These are phyloP conservation scores for Macrotis lagotis DNA, from an alignment of 2,113 vertebrate species.

Conservation along the genomic window DNA sequence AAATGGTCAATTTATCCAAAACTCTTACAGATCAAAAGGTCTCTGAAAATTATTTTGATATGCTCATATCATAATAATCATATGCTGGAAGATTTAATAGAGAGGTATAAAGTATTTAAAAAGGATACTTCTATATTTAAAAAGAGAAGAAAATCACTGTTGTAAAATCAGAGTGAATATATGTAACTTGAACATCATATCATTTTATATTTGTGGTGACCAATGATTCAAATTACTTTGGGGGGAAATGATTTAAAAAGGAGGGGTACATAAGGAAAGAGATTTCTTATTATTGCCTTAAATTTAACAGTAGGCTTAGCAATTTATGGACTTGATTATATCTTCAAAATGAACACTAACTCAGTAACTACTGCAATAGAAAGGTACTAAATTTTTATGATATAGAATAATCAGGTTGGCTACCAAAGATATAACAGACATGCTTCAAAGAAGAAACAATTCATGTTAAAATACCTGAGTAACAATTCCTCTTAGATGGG, in stretches of 20 bases:
- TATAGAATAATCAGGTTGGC: slow-evolving; percentile 74
- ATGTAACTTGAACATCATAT: slow-evolving; percentile 50
- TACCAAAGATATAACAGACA: slow-evolving; percentile 71
- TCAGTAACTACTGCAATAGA: slow-evolving; percentile 77
- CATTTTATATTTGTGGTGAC: slow-evolving; percentile 58
- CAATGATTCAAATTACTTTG: slow-evolving; percentile 71
- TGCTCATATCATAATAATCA: background rate
- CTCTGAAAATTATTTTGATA: background rate
- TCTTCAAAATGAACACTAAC: slow-evolving; percentile 83
- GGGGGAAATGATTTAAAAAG: slow-evolving; percentile 48
- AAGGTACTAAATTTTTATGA: slow-evolving; percentile 82
- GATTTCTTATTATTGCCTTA: slow-evolving; percentile 72
- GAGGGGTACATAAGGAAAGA: slow-evolving; percentile 28
- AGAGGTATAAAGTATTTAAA: background rate
- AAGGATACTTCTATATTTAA: slow-evolving; percentile 25
- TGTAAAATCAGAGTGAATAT: slow-evolving; percentile 57
- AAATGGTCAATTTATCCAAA: slow-evolving; percentile 67
- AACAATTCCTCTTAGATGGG: slow-evolving; percentile 66
- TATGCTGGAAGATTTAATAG: background rate
- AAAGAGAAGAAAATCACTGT: background rate
- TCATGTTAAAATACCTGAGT: slow-evolving; percentile 66
- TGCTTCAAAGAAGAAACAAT: slow-evolving; percentile 77
- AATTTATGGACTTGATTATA: slow-evolving; percentile 83
- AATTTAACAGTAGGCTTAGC: slow-evolving; percentile 76
- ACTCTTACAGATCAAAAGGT: background rate